Evolutionary conservation across 2,797 vertebrate species (phyloP).

Genomic region (Eidolon dupreanum): DNA sequence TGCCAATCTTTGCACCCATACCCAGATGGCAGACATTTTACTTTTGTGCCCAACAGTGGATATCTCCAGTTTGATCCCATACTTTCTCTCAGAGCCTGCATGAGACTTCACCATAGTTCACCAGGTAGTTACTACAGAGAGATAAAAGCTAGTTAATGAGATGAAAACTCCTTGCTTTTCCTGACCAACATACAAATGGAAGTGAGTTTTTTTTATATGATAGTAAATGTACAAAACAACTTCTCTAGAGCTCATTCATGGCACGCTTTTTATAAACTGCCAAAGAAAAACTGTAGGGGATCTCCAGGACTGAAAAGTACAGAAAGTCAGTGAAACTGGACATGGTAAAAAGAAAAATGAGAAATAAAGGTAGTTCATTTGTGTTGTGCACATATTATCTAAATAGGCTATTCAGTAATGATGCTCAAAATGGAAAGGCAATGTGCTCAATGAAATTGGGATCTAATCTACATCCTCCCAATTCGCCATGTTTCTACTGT

Average conservation of each 20-base stretch:
- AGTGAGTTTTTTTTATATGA: background rate
- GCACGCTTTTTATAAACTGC: background rate
- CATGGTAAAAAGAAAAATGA: background rate
- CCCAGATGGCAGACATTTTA: background rate
- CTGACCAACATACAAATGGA: background rate
- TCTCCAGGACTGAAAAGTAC: background rate
- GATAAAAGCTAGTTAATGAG: background rate
- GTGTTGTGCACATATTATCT: background rate
- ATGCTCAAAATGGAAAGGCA: background rate
- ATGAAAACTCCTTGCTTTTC: background rate
- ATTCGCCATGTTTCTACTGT: background rate
- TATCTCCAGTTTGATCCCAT: background rate
- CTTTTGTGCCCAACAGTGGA: background rate
- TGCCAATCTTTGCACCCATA: background rate
- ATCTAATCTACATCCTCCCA: background rate
- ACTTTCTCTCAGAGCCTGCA: background rate
- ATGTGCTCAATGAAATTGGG: background rate
- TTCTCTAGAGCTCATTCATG: background rate
- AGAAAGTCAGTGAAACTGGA: background rate
- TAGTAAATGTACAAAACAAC: background rate
- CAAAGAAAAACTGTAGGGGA: background rate
- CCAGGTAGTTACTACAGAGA: fast-evolving
- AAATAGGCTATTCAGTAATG: background rate
- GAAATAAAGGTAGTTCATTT: background rate
- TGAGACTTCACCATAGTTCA: background rate